Conservation (phyloP, 2,888 invertebrate species). For the Tipula vernalis region DNA sequence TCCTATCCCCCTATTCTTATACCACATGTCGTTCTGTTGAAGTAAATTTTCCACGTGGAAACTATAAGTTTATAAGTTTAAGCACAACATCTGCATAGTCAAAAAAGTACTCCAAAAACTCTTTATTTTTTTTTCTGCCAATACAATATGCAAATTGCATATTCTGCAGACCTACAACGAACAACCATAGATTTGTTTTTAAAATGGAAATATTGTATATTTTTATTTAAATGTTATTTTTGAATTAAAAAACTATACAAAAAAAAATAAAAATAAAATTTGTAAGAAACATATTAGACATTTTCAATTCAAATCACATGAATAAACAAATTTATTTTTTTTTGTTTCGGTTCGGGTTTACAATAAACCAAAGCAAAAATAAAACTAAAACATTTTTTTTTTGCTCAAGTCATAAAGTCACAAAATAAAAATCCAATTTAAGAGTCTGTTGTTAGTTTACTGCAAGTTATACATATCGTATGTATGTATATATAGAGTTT, state of each 20-base stretch:
- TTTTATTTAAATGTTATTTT: neutral
- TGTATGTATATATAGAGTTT: neutral
- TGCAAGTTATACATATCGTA: neutral
- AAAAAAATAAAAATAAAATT: neutral
- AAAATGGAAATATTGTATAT: neutral
- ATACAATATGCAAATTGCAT: neutral
- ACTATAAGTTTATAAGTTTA: too few relatives aligned
- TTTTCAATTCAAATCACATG: neutral
- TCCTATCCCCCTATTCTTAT: too few relatives aligned
- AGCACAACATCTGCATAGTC: neutral
- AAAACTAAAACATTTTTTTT: neutral
- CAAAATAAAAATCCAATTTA: neutral
- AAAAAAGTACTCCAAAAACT: neutral
- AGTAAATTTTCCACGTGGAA: too few relatives aligned
- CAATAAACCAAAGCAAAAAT: neutral
- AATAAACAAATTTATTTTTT: neutral
- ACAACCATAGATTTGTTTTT: neutral
- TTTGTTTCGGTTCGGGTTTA: neutral
- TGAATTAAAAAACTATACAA: neutral
- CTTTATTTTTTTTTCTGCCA: neutral
- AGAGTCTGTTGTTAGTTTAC: neutral
- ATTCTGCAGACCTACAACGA: neutral
- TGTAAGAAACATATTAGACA: neutral
- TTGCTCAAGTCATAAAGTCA: neutral
- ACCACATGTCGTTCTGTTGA: too few relatives aligned